Evolutionary conservation across 2,888 invertebrate species (phyloP).

Genomic region (Hartigia nigra): DNA sequence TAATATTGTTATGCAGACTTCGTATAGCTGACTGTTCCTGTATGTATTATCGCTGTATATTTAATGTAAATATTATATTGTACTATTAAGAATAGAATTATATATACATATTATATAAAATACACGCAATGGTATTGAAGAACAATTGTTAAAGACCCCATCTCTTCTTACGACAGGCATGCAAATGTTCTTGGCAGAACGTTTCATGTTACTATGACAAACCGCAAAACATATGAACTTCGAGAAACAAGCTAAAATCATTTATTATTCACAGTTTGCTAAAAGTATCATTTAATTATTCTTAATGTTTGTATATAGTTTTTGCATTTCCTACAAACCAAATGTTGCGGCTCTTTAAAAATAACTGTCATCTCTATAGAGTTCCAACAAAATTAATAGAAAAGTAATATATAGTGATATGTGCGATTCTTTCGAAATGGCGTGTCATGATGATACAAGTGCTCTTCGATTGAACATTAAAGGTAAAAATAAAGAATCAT

Average conservation of each 20-base stretch:
- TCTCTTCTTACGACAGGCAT: constrained; percentile 6
- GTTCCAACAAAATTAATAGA: not conserved
- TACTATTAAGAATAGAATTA: constrained; percentile 51
- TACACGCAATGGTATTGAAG: constrained; percentile 25
- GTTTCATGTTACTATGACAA: constrained; percentile 5
- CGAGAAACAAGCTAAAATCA: constrained; percentile 10
- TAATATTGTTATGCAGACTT: constrained; percentile 33
- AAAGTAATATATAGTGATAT: constrained; percentile 25
- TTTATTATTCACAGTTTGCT: constrained; percentile 14
- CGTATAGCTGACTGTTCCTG: constrained; percentile 59
- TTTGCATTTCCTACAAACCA: constrained; percentile 5
- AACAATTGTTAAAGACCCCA: constrained; percentile 23
- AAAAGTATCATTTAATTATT: constrained; percentile 6
- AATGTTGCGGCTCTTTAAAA: not conserved
- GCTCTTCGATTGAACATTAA: constrained; percentile 50
- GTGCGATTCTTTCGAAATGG: constrained; percentile 52
- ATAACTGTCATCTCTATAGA: not conserved
- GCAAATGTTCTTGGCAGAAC: not conserved
- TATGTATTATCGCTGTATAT: constrained; percentile 56
- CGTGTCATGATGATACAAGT: constrained; percentile 44
- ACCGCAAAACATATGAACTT: not conserved
- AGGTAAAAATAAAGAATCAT: constrained; percentile 35
- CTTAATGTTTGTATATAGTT: not conserved
- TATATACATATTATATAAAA: constrained; percentile 44
- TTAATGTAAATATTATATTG: constrained; percentile 59